phyloP scores from a whole-genome alignment of 2,888 invertebrate genomes.

The Microplitis deprimator region DNA sequence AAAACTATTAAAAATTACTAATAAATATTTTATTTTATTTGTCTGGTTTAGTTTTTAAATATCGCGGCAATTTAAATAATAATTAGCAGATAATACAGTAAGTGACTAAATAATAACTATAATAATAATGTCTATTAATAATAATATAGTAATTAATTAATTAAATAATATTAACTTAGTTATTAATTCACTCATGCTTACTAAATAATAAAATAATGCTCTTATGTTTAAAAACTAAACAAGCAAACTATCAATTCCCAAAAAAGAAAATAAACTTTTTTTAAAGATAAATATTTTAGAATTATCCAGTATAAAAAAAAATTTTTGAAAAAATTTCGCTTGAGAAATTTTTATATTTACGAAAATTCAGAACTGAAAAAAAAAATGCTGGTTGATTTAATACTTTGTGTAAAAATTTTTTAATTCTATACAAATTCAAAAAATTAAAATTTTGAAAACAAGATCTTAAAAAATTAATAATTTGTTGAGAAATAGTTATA shows the following conservation, averaged over 20 bases:
- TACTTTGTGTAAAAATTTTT: too few species aligned
- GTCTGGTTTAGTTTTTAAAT: not conserved
- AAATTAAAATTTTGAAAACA: too few species aligned
- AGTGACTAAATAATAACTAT: slow-evolving; percentile 7
- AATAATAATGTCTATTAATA: slow-evolving; percentile 36
- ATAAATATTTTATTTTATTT: not conserved
- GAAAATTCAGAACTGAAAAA: too few species aligned
- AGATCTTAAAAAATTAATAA: too few species aligned
- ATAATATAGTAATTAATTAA: slow-evolving; percentile 51
- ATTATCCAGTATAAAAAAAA: too few species aligned
- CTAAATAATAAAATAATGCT: slow-evolving; percentile 60
- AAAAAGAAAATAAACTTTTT: slow-evolving; percentile 16
- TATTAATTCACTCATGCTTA: slow-evolving; percentile 68
- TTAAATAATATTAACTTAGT: slow-evolving; percentile 54
- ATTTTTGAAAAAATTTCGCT: too few species aligned
- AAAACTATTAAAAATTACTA: slow-evolving; percentile 17
- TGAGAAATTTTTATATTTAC: too few species aligned
- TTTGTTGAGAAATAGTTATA: too few species aligned
- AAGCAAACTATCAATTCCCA: slow-evolving; percentile 62
- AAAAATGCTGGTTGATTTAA: too few species aligned
- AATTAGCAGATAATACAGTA: slow-evolving; percentile 21
- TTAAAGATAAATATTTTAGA: slow-evolving; percentile 1
- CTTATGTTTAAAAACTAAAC: slow-evolving; percentile 53
- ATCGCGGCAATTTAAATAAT: slow-evolving; percentile 21
- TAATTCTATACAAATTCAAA: too few species aligned